Conservation (phyloP, 2,797 vertebrate genomes). For the Anas bahamensis region DNA sequence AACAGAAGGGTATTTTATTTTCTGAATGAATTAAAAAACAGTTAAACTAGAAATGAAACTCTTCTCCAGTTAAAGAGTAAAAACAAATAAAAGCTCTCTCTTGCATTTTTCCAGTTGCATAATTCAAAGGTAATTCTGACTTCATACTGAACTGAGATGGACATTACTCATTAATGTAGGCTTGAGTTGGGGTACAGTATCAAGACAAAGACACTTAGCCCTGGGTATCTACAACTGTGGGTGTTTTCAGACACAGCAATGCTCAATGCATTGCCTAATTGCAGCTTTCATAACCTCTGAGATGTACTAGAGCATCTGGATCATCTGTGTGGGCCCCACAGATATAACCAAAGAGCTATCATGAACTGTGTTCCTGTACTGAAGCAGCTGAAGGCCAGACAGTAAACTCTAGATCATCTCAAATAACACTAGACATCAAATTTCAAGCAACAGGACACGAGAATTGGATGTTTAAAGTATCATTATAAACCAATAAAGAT, state of each 20-base stretch:
- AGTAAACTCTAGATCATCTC: not conserved
- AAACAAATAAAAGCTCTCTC: not conserved
- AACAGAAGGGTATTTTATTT: not conserved
- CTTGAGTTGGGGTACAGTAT: not conserved
- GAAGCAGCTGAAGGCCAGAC: not conserved
- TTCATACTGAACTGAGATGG: not conserved
- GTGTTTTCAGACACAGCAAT: not conserved
- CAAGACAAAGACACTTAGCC: not conserved
- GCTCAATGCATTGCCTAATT: not conserved
- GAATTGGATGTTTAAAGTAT: not conserved
- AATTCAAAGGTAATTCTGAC: constrained; percentile 29
- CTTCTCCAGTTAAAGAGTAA: not conserved
- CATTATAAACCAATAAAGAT: not conserved
- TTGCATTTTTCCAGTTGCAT: not conserved
- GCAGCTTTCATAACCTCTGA: not conserved
- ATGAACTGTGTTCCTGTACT: not conserved
- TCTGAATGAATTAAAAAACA: not conserved
- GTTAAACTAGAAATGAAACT: not conserved
- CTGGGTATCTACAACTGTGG: fast-evolving
- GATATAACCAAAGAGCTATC: not conserved
- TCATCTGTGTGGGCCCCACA: not conserved
- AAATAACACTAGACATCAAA: not conserved
- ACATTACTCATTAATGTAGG: not conserved
- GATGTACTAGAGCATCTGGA: not conserved
- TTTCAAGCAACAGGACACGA: not conserved